Evolutionary conservation across 2,113 vertebrate species (phyloP), one percentile per base, ranked within the genome.

Genomic region (Campylorhamphus procurvoides): DNA sequence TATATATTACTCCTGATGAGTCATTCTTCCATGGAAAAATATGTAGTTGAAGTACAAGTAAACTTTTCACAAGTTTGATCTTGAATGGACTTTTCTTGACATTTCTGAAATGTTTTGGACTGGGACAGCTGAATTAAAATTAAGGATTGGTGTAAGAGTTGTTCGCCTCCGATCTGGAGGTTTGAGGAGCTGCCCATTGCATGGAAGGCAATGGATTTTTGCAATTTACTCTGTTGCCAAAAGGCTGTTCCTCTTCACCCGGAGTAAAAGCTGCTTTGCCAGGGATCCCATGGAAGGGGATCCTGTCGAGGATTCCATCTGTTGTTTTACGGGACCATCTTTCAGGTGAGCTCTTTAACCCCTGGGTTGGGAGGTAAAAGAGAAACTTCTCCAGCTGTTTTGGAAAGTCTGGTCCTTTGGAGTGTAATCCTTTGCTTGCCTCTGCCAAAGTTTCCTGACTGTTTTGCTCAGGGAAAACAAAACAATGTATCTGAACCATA

Each of bases 1-100:
- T 84, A 56, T 72, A 72, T 92, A 94, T 94, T 94, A 50, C 58
- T 68, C 80, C 63, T 47, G 15, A 49, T 91, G 87, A 94, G n/a
- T 94, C 22, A 87, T 89, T 92, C 93, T 89, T 66, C 77, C 64
- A 77, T 19, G 23, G 60, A 66, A 87, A 92, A 89, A 78, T 3
- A 56, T 8, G 31, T 28, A n/a, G 29, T 49, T 91, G 49, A 69
- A 78, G 6, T 29, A 23, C n/a, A 66, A 69, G 33, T 91, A 69
- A 84, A 69, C 44, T 53, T 78, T 27, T 73, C 49, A 58, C n/a
- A 74, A 42, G 64, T 76, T 46, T 15, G 3, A 37, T 71, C 53
- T 46, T 2, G 49, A 80, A 7, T 40, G 64, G 75, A 67, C 2
- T 1, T 84, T 89, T 86, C 68, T 91, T 83, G 88, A 49, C 5